Percentiles rank a stretch among this genome's conserved stretches.
These are phyloP conservation scores for Brachirus orientalis DNA, from an alignment of 2,113 vertebrate genomes.

Conservation along the genomic window DNA sequence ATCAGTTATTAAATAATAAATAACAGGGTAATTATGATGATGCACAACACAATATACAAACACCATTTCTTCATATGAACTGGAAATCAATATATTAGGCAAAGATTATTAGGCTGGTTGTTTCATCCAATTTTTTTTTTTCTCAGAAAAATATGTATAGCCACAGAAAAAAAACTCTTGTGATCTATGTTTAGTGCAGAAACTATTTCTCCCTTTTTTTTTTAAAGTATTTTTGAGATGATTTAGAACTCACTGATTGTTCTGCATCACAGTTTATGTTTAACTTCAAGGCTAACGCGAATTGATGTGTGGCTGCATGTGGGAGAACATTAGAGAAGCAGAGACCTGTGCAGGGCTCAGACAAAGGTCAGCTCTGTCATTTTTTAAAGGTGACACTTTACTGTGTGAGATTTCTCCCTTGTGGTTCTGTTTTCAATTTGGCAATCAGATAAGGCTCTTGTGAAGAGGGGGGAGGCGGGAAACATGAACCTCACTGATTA, in stretches of 20 bases:
- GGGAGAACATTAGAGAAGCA: neutral
- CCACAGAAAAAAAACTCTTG: too few relatives aligned
- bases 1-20: neutral
- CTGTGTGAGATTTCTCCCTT: slow-evolving; percentile 8
- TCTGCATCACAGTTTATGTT: neutral
- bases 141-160: too few relatives aligned
- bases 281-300: neutral
- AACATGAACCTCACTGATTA: slow-evolving; percentile 42
- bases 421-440: slow-evolving; percentile 47
- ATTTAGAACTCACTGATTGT: neutral
- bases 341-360: neutral
- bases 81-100: too few relatives aligned
- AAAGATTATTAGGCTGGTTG: too few relatives aligned
- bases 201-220: neutral
- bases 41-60: neutral
- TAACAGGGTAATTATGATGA: neutral
- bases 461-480: slow-evolving; percentile 4
- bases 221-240: neutral
- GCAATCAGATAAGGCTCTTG: slow-evolving; percentile 39
- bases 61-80: neutral
- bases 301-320: neutral
- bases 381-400: slow-evolving; percentile 21
- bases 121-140: too few relatives aligned
- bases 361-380: slow-evolving; percentile 10
- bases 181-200: neutral